Evolutionary conservation across 2,113 vertebrate genomes (phyloP).

Genomic region (Hiodon alosoides): DNA sequence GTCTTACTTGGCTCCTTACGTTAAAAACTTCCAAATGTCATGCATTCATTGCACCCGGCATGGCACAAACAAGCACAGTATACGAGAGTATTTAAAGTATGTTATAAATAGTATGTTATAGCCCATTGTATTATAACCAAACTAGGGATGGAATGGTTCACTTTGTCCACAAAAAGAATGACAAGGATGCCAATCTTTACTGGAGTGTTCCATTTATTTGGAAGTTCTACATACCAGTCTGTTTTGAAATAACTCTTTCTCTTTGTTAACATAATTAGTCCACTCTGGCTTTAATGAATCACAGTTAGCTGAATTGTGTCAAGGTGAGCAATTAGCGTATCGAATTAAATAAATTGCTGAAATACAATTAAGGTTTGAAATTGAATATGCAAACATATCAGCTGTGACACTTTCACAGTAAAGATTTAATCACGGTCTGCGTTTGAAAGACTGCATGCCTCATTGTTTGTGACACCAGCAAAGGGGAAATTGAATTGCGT

Average conservation of each 20-base stretch:
- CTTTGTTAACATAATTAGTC: conserved; percentile 41
- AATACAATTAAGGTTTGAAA: conserved; percentile 53
- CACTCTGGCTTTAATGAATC: conserved; percentile 40
- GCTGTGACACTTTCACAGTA: conserved; percentile 42
- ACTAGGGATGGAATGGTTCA: not conserved
- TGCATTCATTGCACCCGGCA: conserved; percentile 21
- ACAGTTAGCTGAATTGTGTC: conserved; percentile 48
- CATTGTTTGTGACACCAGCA: conserved; percentile 44
- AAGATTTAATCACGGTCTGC: conserved; percentile 49
- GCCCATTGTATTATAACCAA: not conserved
- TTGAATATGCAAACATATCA: conserved; percentile 41
- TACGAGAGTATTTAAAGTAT: not conserved
- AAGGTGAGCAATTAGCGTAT: conserved; percentile 61
- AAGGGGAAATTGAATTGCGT: conserved; percentile 10
- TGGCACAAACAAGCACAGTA: not conserved
- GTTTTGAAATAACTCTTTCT: conserved; percentile 21
- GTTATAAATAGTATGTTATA: not conserved
- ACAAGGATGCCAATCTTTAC: not conserved
- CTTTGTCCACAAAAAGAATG: not conserved
- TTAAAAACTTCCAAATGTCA: conserved; percentile 50
- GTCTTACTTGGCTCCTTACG: conserved; percentile 1
- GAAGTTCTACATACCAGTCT: not conserved
- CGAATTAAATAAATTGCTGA: conserved; percentile 56
- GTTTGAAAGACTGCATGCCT: conserved; percentile 38
- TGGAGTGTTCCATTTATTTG: not conserved